Percentiles rank a stretch among this genome's conserved stretches.
phyloP scores from a whole-genome alignment of 2,888 invertebrate genomes.

The Napeogenes inachia region DNA sequence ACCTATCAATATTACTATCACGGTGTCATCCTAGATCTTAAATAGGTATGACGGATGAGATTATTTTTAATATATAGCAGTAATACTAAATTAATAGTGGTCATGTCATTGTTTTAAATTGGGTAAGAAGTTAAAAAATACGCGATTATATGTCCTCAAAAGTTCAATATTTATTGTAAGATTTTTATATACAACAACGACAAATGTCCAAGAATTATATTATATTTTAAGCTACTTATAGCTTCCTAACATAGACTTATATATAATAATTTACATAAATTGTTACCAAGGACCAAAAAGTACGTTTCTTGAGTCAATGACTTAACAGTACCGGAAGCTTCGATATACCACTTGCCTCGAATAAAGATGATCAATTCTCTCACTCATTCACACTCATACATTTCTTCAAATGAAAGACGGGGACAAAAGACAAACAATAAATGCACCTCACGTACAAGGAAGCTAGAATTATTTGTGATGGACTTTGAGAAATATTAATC shows the following conservation, averaged over 20 bases:
- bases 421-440: conserved; percentile 47
- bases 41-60: conserved; percentile 7
- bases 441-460: conserved; percentile 73
- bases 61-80: no score
- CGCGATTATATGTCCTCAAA: no score
- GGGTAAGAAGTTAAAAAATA: no score
- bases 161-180: no score
- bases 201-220: no score
- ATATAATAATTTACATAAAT: conserved; percentile 6
- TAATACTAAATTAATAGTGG: no score
- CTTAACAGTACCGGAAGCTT: conserved; percentile 65
- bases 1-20: conserved; percentile 29
- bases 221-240: no score
- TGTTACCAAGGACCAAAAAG: conserved; percentile 15
- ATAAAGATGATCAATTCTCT: conserved; percentile 70
- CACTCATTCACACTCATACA: conserved; percentile 41
- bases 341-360: conserved; percentile 72
- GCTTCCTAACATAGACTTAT: no score
- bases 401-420: conserved; percentile 34
- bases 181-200: no score
- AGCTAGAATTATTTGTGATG: conserved; percentile 67
- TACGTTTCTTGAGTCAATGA: conserved; percentile 57
- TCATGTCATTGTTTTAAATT: no score
- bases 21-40: conserved; percentile 24
- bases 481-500: conserved; percentile 69